Percentiles rank a stretch among this genome's conserved stretches.
phyloP scores from a whole-genome alignment of 1,140 invertebrate genomes.

The Phthorimaea operculella region DNA sequence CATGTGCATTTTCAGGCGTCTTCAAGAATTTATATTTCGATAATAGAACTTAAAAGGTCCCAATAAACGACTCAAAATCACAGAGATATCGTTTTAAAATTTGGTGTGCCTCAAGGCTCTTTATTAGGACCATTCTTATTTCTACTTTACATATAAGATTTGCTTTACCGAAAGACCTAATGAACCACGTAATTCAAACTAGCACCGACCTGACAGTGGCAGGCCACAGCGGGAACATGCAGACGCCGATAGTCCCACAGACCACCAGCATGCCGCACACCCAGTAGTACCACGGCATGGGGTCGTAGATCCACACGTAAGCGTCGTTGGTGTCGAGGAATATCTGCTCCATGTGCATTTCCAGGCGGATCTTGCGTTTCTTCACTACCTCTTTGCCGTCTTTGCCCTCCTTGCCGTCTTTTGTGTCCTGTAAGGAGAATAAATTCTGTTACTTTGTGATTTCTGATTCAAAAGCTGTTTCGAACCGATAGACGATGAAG shows the following conservation, averaged over 20 bases:
- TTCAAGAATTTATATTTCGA: no score
- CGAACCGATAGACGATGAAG: no score
- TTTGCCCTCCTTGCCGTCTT: constrained; percentile 16
- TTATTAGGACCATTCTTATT: no score
- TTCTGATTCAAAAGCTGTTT: no score
- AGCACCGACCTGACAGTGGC: constrained; percentile 77
- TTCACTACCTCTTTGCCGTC: constrained; percentile 69
- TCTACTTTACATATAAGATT: no score
- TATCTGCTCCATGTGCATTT: constrained; percentile 96
- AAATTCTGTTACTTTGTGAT: no score
- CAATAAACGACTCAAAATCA: no score
- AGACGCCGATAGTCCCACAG: constrained; percentile 93
- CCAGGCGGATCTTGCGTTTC: constrained; percentile 81
- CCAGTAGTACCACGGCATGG: constrained; percentile 97
- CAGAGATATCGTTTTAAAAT: no score
- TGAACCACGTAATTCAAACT: not conserved
- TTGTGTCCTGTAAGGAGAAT: constrained; percentile 36
- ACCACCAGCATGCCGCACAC: constrained; percentile 92
- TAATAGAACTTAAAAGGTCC: no score
- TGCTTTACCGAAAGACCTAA: no score
- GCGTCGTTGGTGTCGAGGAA: constrained; percentile 95
- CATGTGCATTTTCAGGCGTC: constrained; percentile 93
- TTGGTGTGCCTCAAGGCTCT: no score
- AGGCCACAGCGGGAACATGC: constrained; percentile 98
- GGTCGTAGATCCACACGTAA: constrained; percentile 99